Percentiles rank a stretch among this genome's conserved stretches.
Evolutionary conservation across 2,113 vertebrate species (phyloP).

Genomic region (Ammodytes dubius): DNA sequence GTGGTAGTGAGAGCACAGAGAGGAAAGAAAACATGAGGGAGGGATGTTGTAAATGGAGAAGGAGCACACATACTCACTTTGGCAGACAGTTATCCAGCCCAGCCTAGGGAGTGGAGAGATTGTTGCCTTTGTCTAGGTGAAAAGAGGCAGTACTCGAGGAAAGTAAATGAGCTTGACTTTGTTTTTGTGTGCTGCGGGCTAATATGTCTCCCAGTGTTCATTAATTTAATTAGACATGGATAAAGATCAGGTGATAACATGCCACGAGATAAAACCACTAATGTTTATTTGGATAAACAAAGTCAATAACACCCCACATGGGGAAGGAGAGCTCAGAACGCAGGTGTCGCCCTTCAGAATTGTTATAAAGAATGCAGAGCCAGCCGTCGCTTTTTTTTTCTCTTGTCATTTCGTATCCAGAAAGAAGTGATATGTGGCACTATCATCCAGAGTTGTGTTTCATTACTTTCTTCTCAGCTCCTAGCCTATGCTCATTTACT

Average conservation of each 20-base stretch:
- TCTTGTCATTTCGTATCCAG: not conserved
- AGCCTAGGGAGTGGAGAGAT: conserved; percentile 71
- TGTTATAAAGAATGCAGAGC: not conserved
- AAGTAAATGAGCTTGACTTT: conserved; percentile 69
- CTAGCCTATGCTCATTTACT: conserved; percentile 20
- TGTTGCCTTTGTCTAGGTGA: conserved; percentile 69
- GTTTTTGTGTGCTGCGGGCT: conserved; percentile 67
- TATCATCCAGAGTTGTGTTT: not conserved
- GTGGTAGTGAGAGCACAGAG: conserved; percentile 2
- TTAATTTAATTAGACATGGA: conserved; percentile 77
- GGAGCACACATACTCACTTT: conserved; percentile 37
- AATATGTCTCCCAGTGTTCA: conserved; percentile 68
- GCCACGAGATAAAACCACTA: conserved; percentile 50
- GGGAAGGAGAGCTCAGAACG: conserved; percentile 7
- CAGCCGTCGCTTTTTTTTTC: not conserved
- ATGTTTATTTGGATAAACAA: conserved; percentile 19
- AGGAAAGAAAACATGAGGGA: conserved; percentile 26
- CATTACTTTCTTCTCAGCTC: not conserved
- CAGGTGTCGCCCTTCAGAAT: not conserved
- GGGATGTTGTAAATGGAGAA: conserved; percentile 59
- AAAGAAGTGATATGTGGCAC: not conserved
- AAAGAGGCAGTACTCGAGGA: conserved; percentile 53
- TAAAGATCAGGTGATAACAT: conserved; percentile 58
- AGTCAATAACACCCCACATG: conserved; percentile 27
- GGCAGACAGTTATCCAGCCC: conserved; percentile 58